A percentile compares a stretch with the other conserved stretches of the same genome.
Conservation (phyloP, 2,888 invertebrate species). For the Apantesis nais region DNA sequence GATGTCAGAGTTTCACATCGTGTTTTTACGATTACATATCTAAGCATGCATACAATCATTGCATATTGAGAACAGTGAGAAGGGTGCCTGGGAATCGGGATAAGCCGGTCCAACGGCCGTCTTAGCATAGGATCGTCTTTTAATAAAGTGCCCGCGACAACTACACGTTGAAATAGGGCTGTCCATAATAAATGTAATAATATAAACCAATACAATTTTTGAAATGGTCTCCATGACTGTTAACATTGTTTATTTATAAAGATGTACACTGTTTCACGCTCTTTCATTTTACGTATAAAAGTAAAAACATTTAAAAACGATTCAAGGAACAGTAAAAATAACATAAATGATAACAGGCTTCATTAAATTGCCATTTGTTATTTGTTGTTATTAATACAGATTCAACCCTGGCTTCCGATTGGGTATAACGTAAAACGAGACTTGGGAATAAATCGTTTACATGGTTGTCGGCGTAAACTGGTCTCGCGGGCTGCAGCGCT, state of each 20-base stretch:
- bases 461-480: constrained; percentile 86
- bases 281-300: constrained; percentile 16
- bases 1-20: constrained; percentile 20
- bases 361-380: constrained; percentile 26
- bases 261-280: constrained; percentile 35
- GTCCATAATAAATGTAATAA: constrained; percentile 37
- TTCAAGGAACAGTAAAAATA: constrained; percentile 11
- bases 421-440: constrained; percentile 82
- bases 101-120: constrained; percentile 83
- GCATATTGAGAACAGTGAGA: constrained; percentile 72
- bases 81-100: constrained; percentile 76
- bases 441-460: constrained; percentile 85
- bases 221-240: background rate
- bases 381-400: constrained; percentile 36
- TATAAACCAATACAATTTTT: constrained; percentile 3
- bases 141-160: constrained; percentile 82
- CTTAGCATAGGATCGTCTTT: constrained; percentile 75
- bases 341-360: constrained; percentile 20
- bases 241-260: constrained; percentile 13
- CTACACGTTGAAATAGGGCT: constrained; percentile 72
- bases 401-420: constrained; percentile 80
- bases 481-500: constrained; percentile 69
- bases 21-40: constrained; percentile 44
- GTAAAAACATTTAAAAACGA: background rate
- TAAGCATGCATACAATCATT: constrained; percentile 63